Base-by-base conservation (phyloP, 2,113 vertebrate genomes). In the Malurus cyaneus region DNA sequence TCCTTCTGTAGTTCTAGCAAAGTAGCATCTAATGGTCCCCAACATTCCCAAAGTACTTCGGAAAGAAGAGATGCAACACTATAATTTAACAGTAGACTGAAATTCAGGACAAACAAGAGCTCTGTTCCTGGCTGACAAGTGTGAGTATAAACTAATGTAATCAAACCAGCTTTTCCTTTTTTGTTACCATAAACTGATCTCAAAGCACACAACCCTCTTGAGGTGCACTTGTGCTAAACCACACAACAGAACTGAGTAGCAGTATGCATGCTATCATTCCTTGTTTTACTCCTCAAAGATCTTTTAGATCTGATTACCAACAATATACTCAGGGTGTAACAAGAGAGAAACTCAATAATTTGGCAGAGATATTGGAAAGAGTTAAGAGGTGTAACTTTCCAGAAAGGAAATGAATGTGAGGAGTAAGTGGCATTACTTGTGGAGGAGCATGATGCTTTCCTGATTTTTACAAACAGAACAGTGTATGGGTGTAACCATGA, bases 51-150 rank as follows among this genome's bases (percentile, higher is more conserved):
- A 88, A 85, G 57, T 28, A 56, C 36, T 80, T 28, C 9, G 29
- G 20, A 26, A 28, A 59, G 18, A 72, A 86, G 34, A 41, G 4
- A 7, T 29, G 11, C 24, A n/a, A 78, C 31, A 34, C 21, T 21
- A 6, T 23, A 57, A 89, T 14, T 18, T 44, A 76, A 31, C 0
- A 50, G 54, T 0, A 76, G 47, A 70, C 25, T 0, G 1, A 60
- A 82, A 52, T 32, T 15, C 53, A 69, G 53, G 62, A 49, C 25
- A 82, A 69, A 80, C 0, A 14, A 71, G 46, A 71, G 67, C 28
- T 84, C 41, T 57, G 31, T 4, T 67, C 36, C 57, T 46, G 14
- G 39, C 21, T 67, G 41, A 25, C 14, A 59, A 25, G 34, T 52
- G 5, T 6, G 16, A 8, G 18, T 32, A 61, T 34, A 71, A 46